Evolutionary conservation across 30 jellyfish, hydroid and myxozoan genomes (phyloP), one percentile per base, ranked within the genome.

Genomic region (Turritopsis dohrnii): DNA sequence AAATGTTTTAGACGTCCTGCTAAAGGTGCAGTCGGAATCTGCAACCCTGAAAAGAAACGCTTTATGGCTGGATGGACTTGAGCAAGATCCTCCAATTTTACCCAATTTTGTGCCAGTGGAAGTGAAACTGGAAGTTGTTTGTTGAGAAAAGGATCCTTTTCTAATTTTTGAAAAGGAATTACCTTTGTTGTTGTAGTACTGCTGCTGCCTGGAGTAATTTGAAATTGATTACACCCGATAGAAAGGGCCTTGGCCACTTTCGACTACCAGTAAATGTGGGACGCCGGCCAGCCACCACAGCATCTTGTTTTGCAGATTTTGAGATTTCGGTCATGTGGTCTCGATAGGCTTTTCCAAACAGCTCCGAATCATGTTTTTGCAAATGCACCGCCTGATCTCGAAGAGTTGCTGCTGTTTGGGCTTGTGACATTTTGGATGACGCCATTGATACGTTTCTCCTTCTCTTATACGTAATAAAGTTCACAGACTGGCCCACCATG

Each of bases 61-160:
- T 69, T 41, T 9, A 69, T 69, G 77, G 77, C 22, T 7, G 22
- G 77, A 21, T 7, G 16, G 30, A 69, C 77, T 7, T 69, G 77
- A 69, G 77, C 19, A 16, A 69, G 23, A 69, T 19, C 16, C 77
- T 7, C 77, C 16, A 9, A 7, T 8, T 9, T 69, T 27, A 7
- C 0, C 77, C 77, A 69, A 19, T 7, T 7, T 7, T 7, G 31
- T 16, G 30, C 30, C 19, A 7, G 77, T 9, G 77, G 23, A 69
- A 9, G 77, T 69, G 9, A 3, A 3, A 13, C 60, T 41, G 77
- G 77, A 7, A 21, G 8, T 27, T 19, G 77, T 8, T 27, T 69
- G 16, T 69, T 19, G 77, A 69, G 73, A 60, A 60, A 60, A 60
- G 73, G 73, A 60, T 60, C 73, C 73, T 60, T 60, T 60, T 60